Base-by-base conservation (phyloP, 2,888 invertebrate genomes). In the Oeneis ivallda region DNA sequence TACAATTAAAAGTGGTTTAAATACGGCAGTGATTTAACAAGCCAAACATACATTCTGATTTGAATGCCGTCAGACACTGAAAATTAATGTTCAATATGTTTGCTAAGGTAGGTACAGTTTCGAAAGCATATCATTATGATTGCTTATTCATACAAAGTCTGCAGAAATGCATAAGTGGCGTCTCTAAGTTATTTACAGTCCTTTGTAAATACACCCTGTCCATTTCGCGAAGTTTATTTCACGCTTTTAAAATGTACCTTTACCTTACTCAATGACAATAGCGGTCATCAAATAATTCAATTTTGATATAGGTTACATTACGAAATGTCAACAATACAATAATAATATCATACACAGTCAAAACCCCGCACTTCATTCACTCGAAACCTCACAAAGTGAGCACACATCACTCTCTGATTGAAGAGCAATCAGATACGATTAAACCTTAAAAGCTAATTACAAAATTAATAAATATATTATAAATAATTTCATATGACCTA, bases 21-120 rank as follows among this genome's bases (percentile, higher is more conserved):
- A 82, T 84, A 79, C 85, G 92, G 92, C 92, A 92, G 92, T 92
- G 91, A 86, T 86, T 83, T 82, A 84, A 82, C 80, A 91, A 90
- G 89, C 89, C 84, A 80, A 82, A 83, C 81, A 75, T 79, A 72
- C 80, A 75, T 67, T 58, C 58, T 59, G 63, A 59, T 62, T 58
- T 62, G 49, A 58, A 62, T 66, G 62, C 69, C 62, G 66, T 66
- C 62, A 58, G 65, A 64, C 52, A 32, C 41, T 60, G 49, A 34
- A 49, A 58, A 43, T 26, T 54, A 45, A 15, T 19, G 17, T 56
- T 39, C n/a, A 54, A 56, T 13, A 19, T 41, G 56, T 19, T 37
- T 37, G 37, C 7, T 37, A 8, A 37, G 26, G 1, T 37, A 56
- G 13, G 41, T 56, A 41, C 15, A 11, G 39, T 54, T 54, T 34